Conservation (phyloP, 2,113 vertebrate species). For the Aplodontia rufa region DNA sequence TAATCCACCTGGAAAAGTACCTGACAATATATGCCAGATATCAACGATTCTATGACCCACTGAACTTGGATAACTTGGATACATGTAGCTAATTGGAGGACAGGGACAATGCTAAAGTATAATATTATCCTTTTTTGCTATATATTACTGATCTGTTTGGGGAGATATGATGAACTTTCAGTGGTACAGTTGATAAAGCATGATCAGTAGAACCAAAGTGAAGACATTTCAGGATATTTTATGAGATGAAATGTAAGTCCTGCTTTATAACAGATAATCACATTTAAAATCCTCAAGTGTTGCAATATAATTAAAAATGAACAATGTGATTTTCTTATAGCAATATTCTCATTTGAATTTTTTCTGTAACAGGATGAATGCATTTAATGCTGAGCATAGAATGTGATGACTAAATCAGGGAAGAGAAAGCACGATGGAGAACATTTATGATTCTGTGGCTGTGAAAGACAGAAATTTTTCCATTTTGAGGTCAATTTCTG, state of each 20-base stretch:
- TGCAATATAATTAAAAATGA: not conserved
- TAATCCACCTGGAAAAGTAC: not conserved
- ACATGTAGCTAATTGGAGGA: not conserved
- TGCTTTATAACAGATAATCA: constrained; percentile 2
- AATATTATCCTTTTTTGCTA: not conserved
- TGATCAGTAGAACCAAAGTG: not conserved
- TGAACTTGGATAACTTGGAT: not conserved
- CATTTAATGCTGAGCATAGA: not conserved
- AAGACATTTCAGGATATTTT: not conserved
- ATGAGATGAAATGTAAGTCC: not conserved
- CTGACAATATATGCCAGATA: not conserved
- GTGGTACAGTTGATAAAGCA: not conserved
- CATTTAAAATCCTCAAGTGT: not conserved
- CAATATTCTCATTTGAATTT: not conserved
- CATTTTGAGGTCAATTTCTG: not conserved
- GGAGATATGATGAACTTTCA: not conserved
- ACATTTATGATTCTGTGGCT: not conserved
- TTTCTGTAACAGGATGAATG: not conserved
- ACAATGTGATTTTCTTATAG: not conserved
- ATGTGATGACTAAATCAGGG: not conserved
- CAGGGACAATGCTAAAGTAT: not conserved
- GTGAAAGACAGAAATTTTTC: not conserved
- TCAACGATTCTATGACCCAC: not conserved
- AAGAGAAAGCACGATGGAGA: not conserved
- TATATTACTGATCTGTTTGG: not conserved